Evolutionary conservation across 2,113 vertebrate genomes (phyloP).

Genomic region (Trinectes maculatus): DNA sequence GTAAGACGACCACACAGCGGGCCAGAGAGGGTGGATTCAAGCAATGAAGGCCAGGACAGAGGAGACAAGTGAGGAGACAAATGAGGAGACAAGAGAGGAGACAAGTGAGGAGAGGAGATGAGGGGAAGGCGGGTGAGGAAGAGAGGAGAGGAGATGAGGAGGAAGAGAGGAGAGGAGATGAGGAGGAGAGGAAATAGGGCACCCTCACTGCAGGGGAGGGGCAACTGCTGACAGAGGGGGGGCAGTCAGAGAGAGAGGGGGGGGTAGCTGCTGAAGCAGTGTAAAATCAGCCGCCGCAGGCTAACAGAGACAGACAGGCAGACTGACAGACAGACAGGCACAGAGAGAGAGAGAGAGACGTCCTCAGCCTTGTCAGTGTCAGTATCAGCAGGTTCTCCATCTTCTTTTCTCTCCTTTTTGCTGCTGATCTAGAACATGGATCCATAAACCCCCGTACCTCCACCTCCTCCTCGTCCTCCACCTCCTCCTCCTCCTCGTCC

Average conservation of each 20-base stretch:
- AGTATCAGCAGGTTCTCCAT: constrained; percentile 53
- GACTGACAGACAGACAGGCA: constrained; percentile 9
- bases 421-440: constrained; percentile 50
- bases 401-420: constrained; percentile 5
- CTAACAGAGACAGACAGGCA: constrained; percentile 22
- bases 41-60: no score
- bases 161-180: neutral
- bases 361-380: constrained; percentile 1
- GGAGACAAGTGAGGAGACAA: no score
- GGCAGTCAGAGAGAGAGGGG: constrained; percentile 42
- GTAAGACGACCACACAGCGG: no score
- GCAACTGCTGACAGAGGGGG: constrained; percentile 42
- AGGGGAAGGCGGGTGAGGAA: neutral
- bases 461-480: constrained; percentile 28
- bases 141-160: neutral
- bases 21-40: no score
- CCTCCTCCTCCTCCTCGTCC: constrained; percentile 24
- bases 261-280: neutral
- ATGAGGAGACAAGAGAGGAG: no score
- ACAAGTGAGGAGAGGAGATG: no score
- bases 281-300: constrained; percentile 34
- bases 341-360: constrained; percentile 23
- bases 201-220: constrained; percentile 67
- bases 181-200: constrained; percentile 56
- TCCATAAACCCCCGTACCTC: constrained; percentile 21